Evolutionary conservation across 1,140 invertebrate species (phyloP), one percentile per base, ranked within the genome.

Genomic region (Cyclargus thomasi): DNA sequence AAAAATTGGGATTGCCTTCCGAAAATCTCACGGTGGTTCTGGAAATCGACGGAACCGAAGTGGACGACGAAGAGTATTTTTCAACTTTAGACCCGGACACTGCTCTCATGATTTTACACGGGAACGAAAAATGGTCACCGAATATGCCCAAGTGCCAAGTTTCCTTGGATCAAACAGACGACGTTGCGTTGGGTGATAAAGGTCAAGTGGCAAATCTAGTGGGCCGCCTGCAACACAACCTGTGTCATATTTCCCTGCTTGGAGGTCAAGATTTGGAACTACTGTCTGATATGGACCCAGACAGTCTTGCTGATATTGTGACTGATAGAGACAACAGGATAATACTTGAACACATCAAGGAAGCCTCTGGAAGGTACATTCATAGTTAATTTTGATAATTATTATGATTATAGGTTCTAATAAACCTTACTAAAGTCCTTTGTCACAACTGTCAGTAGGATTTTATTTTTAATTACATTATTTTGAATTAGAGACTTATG

Each of bases 61-160:
- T 97, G 39, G 96, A 97, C 74, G 96, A 96, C 78, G 95, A 97
- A 83, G 96, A 97, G 80, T 97, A 97, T 85, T 97, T 97, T 83
- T 94, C 93, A 39, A 97, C 95, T 0, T 88, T 97, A 64, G 95
- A 97, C 77, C 94, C 93, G 69, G 95, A 97, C 76, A 96, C 95
- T 7, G 94, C 93, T 78, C 90, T 97, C 71, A 97, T 97, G 94
- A 92, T 96, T 7, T 91, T 97, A 21, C 92, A 93, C 63, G 93
- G 93, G 17, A 92, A 93, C 70, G 94, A 97, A 83, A 95, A 94
- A 76, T 96, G 95, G 95, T 88, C 92, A 55, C 88, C 88, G 5
- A 90, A 91, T 72, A 86, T 89, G 81, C 90, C 90, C 3, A 89
- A 85, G 69, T 91, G 88, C 68, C 93, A 94, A 64, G 92, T 92